Conservation (phyloP, 1,140 invertebrate species). For the Neodiprion fabricii region DNA sequence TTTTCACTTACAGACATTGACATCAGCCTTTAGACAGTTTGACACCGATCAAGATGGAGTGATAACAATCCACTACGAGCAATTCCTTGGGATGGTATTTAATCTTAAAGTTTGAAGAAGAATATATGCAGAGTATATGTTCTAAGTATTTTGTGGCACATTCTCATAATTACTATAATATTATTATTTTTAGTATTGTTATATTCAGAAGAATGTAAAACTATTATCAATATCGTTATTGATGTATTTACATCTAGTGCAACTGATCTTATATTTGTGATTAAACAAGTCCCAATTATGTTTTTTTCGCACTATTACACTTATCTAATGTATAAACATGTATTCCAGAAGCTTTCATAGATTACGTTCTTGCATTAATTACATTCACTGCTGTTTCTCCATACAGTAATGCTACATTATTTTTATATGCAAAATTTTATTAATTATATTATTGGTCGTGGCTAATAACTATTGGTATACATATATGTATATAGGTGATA, state of each 20-base stretch:
- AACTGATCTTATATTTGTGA: too few relatives aligned
- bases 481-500: too few relatives aligned
- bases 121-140: not conserved
- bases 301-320: too few relatives aligned
- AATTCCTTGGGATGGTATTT: slow-evolving; percentile 96
- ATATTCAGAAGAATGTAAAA: not conserved
- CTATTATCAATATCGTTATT: not conserved
- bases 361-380: too few relatives aligned
- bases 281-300: too few relatives aligned
- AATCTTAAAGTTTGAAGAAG: slow-evolving; percentile 81
- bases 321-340: too few relatives aligned
- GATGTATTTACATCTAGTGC: not conserved
- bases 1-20: slow-evolving; percentile 80
- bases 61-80: slow-evolving; percentile 96
- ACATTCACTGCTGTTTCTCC: too few relatives aligned
- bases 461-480: not conserved
- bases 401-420: too few relatives aligned
- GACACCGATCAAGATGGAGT: slow-evolving; percentile 95
- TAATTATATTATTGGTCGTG: not conserved
- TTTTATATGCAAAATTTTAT: too few relatives aligned
- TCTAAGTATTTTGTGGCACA: not conserved
- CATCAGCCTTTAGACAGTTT: slow-evolving; percentile 84
- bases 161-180: not conserved
- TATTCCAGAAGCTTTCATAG: too few relatives aligned
- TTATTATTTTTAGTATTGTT: not conserved